These are phyloP conservation scores for Anoplolepis gracilipes DNA, from an alignment of 1,140 invertebrate species.

Conservation along the genomic window DNA sequence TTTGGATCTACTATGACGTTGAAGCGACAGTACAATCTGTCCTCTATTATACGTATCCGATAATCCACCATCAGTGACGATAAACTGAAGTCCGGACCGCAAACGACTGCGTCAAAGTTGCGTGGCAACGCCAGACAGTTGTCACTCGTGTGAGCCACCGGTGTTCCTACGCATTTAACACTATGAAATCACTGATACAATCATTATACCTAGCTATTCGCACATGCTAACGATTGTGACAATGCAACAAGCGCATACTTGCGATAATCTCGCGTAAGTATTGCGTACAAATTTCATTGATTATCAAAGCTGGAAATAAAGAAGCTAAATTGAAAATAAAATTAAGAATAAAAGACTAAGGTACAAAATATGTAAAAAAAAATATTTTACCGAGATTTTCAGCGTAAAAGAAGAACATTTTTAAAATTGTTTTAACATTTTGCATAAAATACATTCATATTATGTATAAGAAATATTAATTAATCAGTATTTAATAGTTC, in stretches of 20 bases:
- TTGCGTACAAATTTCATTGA: not conserved
- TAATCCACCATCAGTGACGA: constrained; percentile 5
- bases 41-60: constrained; percentile 21
- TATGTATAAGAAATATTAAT: not conserved
- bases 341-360: not conserved
- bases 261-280: not conserved
- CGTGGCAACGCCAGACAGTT: not conserved
- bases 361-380: not conserved
- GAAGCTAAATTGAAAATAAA: not conserved
- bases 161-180: constrained; percentile 16
- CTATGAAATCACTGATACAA: constrained; percentile 24
- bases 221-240: not conserved
- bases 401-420: not conserved
- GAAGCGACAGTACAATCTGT: constrained; percentile 30
- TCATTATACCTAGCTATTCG: not conserved
- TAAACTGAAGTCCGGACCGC: constrained; percentile 39
- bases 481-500: not conserved
- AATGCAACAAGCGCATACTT: not conserved
- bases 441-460: not conserved
- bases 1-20: constrained; percentile 23
- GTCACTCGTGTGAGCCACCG: not conserved
- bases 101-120: constrained; percentile 46
- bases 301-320: not conserved
- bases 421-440: not conserved
- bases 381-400: not conserved